phyloP scores from a whole-genome alignment of 2,888 invertebrate genomes.

The Xanthia togata region DNA sequence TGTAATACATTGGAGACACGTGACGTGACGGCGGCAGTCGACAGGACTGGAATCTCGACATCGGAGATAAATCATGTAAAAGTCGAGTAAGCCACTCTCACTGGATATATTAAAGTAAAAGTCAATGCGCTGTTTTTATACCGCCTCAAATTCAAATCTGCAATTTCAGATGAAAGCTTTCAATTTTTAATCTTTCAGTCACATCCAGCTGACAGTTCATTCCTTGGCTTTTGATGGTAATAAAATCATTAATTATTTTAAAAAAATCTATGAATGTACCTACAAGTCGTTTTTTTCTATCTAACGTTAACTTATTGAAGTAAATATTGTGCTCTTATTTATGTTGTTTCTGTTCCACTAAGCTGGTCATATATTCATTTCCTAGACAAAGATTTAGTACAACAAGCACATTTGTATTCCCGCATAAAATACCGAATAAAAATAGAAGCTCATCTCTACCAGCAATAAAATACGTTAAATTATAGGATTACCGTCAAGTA shows the following conservation, averaged over 20 bases:
- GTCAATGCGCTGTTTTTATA: conserved; percentile 44
- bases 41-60: conserved; percentile 43
- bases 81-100: conserved; percentile 49
- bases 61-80: conserved; percentile 64
- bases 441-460: conserved; percentile 48
- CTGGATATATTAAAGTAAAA: conserved; percentile 52
- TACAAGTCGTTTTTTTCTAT: not conserved
- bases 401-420: conserved; percentile 33
- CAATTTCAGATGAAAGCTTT: conserved; percentile 31
- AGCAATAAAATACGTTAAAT: conserved; percentile 65
- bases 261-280: not conserved
- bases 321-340: conserved; percentile 7
- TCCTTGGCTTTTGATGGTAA: conserved; percentile 5
- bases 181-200: conserved; percentile 19
- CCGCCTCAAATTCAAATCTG: conserved; percentile 20
- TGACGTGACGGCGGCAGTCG: conserved; percentile 56
- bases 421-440: conserved; percentile 47
- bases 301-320: not conserved
- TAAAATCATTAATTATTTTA: not conserved
- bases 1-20: conserved; percentile 64
- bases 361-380: conserved; percentile 16
- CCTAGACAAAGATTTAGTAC: conserved; percentile 29
- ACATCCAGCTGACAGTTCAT: conserved; percentile 7
- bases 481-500: conserved; percentile 58
- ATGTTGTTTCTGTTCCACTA: not conserved